Percentiles rank a stretch among this genome's conserved stretches.
These are phyloP conservation scores for Entomyzon cyanotis DNA, from an alignment of 2,113 vertebrate genomes.

Conservation along the genomic window DNA sequence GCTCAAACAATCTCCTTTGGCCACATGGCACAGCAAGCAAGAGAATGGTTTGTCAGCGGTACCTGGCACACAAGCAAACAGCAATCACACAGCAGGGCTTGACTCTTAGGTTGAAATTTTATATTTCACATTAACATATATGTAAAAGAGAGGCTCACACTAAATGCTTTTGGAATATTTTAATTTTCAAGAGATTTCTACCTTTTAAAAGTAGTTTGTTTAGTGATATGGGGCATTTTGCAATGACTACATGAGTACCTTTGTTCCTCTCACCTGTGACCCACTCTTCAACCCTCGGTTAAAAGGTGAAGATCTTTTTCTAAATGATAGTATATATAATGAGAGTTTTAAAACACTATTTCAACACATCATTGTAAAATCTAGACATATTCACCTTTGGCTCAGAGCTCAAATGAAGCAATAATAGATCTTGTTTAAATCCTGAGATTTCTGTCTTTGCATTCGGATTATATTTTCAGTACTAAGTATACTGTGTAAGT, in stretches of 20 bases:
- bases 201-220: not conserved
- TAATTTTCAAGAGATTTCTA: not conserved
- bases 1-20: not conserved
- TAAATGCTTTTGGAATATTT: not conserved
- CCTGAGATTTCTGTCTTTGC: not conserved
- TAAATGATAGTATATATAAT: not conserved
- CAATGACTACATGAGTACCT: not conserved
- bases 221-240: not conserved
- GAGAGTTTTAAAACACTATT: not conserved
- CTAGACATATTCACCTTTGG: not conserved
- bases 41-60: not conserved
- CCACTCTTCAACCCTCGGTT: not conserved
- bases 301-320: constrained; percentile 11
- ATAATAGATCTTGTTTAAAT: not conserved
- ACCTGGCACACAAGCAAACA: not conserved
- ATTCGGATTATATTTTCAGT: constrained; percentile 1
- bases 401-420: not conserved
- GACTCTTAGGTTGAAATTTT: not conserved
- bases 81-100: not conserved
- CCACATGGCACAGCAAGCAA: not conserved
- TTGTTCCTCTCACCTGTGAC: not conserved
- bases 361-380: not conserved
- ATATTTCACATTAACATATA: not conserved
- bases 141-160: not conserved
- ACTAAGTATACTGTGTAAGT: not conserved